phyloP scores from a whole-genome alignment of 2,113 vertebrate genomes.

The Plectropomus leopardus region DNA sequence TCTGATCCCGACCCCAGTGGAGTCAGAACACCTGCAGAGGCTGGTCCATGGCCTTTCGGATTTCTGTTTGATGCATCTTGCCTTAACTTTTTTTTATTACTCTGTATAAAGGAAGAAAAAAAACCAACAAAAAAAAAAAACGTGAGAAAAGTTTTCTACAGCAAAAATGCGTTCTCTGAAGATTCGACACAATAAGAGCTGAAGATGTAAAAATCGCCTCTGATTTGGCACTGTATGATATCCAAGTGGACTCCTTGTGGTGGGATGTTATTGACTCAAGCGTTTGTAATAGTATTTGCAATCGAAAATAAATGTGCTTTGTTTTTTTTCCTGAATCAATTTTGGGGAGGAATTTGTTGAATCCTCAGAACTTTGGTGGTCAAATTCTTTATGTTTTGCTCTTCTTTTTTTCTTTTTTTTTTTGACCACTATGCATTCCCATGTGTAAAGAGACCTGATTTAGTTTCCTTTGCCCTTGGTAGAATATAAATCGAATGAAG shows the following conservation, averaged over 20 bases:
- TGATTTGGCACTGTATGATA: conserved; percentile 74
- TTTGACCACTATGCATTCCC: conserved; percentile 60
- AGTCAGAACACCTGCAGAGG: conserved; percentile 83
- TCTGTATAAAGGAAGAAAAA: conserved; percentile 93
- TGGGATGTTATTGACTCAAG: conserved; percentile 72
- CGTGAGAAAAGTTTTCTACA: conserved; percentile 89
- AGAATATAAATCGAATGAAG: conserved; percentile 1
- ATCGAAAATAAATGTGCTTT: conserved; percentile 78
- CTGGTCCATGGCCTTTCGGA: conserved; percentile 81
- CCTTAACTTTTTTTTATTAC: conserved; percentile 97
- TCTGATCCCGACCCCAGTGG: conserved; percentile 75
- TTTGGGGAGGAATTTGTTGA: conserved; percentile 51
- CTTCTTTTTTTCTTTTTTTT: conserved; percentile 40
- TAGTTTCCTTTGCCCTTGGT: conserved; percentile 23
- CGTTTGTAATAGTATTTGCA: conserved; percentile 78
- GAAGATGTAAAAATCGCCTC: conserved; percentile 70
- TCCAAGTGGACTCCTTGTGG: conserved; percentile 73
- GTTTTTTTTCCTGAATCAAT: conserved; percentile 68
- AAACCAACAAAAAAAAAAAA: too few relatives aligned
- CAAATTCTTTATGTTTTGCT: conserved; percentile 30
- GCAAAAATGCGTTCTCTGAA: conserved; percentile 84
- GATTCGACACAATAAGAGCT: conserved; percentile 74
- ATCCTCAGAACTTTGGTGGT: conserved; percentile 43
- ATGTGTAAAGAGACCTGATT: conserved; percentile 35
- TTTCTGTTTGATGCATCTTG: conserved; percentile 99